Percentiles rank a stretch among this genome's conserved stretches.
These are phyloP conservation scores for Elegia similella DNA, from an alignment of 2,888 invertebrate species.

Conservation along the genomic window DNA sequence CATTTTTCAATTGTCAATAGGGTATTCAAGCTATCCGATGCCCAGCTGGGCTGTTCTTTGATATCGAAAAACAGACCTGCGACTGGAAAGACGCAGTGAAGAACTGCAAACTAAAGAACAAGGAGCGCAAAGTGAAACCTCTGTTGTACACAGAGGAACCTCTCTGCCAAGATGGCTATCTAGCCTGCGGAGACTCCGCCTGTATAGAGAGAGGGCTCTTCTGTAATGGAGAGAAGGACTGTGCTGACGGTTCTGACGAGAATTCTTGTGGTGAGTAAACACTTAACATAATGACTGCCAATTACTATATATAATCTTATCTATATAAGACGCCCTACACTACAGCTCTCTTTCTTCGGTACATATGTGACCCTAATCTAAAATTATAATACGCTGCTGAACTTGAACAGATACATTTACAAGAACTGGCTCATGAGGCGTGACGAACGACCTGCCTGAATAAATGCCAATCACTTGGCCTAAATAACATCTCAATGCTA, in stretches of 20 bases:
- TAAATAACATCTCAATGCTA: constrained; percentile 65
- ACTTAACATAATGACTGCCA: neutral
- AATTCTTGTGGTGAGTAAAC: constrained; percentile 91
- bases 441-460: constrained; percentile 61
- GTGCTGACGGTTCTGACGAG: constrained; percentile 93
- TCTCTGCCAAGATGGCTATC: constrained; percentile 91
- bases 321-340: no score
- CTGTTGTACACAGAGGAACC: constrained; percentile 94
- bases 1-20: constrained; percentile 66
- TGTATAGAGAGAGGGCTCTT: constrained; percentile 95
- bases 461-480: constrained; percentile 71
- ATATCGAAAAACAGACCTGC: constrained; percentile 96
- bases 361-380: constrained; percentile 13
- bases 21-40: constrained; percentile 96
- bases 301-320: no score
- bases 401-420: constrained; percentile 46
- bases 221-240: constrained; percentile 96
- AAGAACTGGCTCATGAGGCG: constrained; percentile 48
- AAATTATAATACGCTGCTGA: constrained; percentile 42
- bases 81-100: constrained; percentile 97
- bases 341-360: neutral
- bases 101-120: constrained; percentile 94
- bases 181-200: constrained; percentile 93
- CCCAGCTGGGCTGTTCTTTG: constrained; percentile 95
- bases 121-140: constrained; percentile 93